Evolutionary conservation across 2,113 vertebrate species (phyloP).

Genomic region (Pangasianodon gigas): DNA sequence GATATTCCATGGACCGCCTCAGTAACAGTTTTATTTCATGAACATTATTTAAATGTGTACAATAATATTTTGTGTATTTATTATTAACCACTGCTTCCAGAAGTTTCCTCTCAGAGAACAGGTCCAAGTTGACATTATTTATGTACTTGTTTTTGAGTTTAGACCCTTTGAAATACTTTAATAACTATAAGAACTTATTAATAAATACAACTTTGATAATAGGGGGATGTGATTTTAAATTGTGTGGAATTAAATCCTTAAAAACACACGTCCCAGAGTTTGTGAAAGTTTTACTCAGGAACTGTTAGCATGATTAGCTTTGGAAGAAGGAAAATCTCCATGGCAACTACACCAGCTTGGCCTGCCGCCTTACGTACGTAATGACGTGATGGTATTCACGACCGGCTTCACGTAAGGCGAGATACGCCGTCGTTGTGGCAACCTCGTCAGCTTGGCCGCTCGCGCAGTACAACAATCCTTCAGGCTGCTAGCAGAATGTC

Average conservation of each 20-base stretch:
- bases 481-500: not conserved
- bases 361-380: not conserved
- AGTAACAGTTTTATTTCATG: too few species aligned
- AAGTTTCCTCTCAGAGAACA: not conserved
- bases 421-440: constrained; percentile 36
- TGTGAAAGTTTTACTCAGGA: not conserved
- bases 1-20: too few species aligned
- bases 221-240: not conserved
- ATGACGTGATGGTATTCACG: constrained; percentile 10
- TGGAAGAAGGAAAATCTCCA: not conserved
- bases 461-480: not conserved
- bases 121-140: not conserved
- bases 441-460: constrained; percentile 42
- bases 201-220: not conserved
- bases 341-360: constrained; percentile 31
- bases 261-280: not conserved
- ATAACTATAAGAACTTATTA: not conserved
- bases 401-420: not conserved
- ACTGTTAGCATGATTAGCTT: not conserved
- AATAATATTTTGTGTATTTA: not conserved
- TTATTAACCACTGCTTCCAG: not conserved
- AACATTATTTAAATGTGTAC: not conserved
- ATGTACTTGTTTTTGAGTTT: not conserved
- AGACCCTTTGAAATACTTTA: not conserved
- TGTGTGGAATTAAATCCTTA: not conserved